phyloP scores from a whole-genome alignment of 2,797 vertebrate genomes.

The Leuciscus waleckii region DNA sequence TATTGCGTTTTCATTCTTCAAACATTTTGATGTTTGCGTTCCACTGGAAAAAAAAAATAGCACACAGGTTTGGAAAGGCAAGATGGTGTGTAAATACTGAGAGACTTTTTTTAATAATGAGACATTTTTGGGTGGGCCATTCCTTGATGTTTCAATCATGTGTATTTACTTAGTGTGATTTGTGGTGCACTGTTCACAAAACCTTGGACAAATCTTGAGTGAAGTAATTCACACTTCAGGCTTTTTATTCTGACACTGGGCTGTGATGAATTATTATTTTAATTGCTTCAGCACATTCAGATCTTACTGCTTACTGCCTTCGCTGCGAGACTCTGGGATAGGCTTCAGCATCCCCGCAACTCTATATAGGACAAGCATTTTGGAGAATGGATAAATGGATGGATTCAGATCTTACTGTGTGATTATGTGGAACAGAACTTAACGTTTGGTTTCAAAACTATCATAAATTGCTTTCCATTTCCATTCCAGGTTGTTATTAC shows the following conservation, averaged over 20 bases:
- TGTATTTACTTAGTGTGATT: neutral
- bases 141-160: neutral
- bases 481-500: slow-evolving; percentile 88
- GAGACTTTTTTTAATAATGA: neutral
- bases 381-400: slow-evolving; percentile 3
- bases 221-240: neutral
- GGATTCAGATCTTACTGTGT: neutral
- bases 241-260: neutral
- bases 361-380: neutral
- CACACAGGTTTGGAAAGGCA: neutral
- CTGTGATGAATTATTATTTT: neutral
- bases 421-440: neutral
- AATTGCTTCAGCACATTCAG: neutral
- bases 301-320: neutral
- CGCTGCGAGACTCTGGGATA: neutral
- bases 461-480: neutral
- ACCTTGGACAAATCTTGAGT: neutral
- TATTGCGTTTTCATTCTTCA: neutral
- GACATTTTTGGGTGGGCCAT: neutral
- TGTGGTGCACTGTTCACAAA: neutral
- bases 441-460: neutral
- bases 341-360: neutral
- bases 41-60: neutral
- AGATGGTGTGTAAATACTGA: neutral
- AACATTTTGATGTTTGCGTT: neutral